Evolutionary conservation across 2,888 invertebrate genomes (phyloP).

Genomic region (Aphodius granarius): DNA sequence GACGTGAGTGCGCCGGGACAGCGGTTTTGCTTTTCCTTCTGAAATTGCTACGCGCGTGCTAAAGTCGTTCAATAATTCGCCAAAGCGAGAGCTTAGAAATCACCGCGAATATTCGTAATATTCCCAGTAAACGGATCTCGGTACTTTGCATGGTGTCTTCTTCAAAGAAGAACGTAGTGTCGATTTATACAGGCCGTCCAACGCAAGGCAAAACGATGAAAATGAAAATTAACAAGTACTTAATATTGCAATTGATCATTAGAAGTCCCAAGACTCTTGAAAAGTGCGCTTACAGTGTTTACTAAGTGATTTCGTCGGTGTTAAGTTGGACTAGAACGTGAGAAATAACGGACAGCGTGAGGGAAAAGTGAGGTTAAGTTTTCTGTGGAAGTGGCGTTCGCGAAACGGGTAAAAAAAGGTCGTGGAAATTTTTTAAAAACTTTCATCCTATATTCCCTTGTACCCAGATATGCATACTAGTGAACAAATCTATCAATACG

Average conservation of each 20-base stretch:
- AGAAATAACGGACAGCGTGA: neutral
- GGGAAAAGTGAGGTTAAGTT: slow-evolving; percentile 19
- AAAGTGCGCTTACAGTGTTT: slow-evolving; percentile 18
- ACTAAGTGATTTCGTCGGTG: slow-evolving; percentile 11
- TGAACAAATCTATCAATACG: slow-evolving; percentile 12
- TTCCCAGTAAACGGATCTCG: neutral
- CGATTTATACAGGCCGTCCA: neutral
- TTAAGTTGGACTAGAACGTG: neutral
- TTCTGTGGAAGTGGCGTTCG: neutral
- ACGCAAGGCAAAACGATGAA: slow-evolving; percentile 37
- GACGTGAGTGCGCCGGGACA: neutral
- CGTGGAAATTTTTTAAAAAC: neutral
- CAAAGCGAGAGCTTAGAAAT: neutral
- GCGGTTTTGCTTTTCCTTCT: neutral
- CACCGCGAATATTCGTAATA: neutral
- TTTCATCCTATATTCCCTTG: neutral
- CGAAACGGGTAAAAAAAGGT: neutral
- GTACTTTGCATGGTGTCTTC: neutral
- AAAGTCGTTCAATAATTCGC: neutral
- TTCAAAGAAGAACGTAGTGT: neutral
- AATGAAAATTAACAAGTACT: slow-evolving; percentile 52
- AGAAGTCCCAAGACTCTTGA: slow-evolving; percentile 49
- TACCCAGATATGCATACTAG: slow-evolving; percentile 22
- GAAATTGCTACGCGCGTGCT: neutral
- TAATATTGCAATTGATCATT: slow-evolving; percentile 49